These are phyloP conservation scores for Sebastes glaucus DNA, from an alignment of 2,797 vertebrate genomes.

Conservation along the genomic window DNA sequence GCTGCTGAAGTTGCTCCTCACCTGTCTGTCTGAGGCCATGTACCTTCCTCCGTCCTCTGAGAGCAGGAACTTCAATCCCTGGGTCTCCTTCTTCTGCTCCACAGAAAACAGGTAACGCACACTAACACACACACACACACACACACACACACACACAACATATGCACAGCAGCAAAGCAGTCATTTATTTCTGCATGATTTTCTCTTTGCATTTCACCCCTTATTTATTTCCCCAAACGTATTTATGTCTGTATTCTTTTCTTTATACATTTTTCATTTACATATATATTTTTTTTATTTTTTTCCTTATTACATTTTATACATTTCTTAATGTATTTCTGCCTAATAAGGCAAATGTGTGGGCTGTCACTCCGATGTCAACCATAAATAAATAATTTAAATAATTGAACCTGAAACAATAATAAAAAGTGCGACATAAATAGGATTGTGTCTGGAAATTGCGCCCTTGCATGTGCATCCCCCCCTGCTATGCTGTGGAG, in stretches of 20 bases:
- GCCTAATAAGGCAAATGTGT: no score
- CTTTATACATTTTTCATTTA: no score
- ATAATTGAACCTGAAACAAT: neutral
- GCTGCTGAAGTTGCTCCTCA: constrained; percentile 93
- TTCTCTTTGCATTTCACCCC: no score
- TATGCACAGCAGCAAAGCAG: no score
- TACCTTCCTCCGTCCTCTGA: constrained; percentile 91
- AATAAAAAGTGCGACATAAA: neutral
- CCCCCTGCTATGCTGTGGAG: neutral
- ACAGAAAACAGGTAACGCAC: constrained; percentile 87
- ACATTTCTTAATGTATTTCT: no score
- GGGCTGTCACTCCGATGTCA: no score
- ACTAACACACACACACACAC: neutral
- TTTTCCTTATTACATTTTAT: no score
- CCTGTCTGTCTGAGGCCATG: constrained; percentile 97
- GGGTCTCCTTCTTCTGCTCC: constrained; percentile 94
- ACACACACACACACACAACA: neutral
- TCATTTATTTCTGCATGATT: no score
- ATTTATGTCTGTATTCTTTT: no score
- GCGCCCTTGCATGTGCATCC: neutral
- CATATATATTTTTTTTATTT: no score
- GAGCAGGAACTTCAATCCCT: constrained; percentile 86
- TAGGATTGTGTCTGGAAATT: neutral
- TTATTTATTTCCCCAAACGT: no score
- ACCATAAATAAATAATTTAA: no score